Base-by-base conservation (phyloP, 2,797 vertebrate species). In the Amazonetta brasiliensis region DNA sequence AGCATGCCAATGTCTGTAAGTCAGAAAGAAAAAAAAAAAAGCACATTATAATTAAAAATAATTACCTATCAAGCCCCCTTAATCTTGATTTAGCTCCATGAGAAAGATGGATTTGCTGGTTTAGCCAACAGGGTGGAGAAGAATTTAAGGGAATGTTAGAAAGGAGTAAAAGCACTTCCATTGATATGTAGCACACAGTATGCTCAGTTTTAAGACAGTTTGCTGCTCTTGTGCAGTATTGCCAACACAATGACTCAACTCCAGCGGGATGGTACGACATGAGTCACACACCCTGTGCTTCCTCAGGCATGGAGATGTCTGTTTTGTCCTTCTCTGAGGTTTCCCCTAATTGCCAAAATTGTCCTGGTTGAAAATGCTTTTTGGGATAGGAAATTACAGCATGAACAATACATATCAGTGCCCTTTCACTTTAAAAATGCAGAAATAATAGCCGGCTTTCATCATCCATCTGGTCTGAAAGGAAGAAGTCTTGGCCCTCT, bases 41-140 rank as follows among this genome's bases (percentile, higher is more conserved):
- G 17, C 2, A 6, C n/a, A 30, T 84, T 63, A 68, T 86, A 87
- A 89, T 89, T 74, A 71, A 92, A 89, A 93, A 93, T 84, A 95
- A 95, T 95, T 87, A 77, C 78, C 64, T 84, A 74, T 87, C 89
- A 74, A 71, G 48, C 21, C 56, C 74, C 43, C 39, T 89, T 89
- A 60, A 87, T 90, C 90, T 92, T 87, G 56, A 95, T 77, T 78
- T 84, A 83, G 76, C 68, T 80, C 72, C 60, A 20, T 0, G 7
- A 82, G 80, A 80, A 89, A 56, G 82, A 89, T 54, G 64, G 64
- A 87, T 92, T 80, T 89, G 75, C 72, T 74, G 21, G 9, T 84
- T 52, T 87, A 23, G 58, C 59, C 43, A 30, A 9, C 0, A 4
- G 41, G 52, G 67, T 48, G 63, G 71, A 73, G 69, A 39, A 72